These are phyloP conservation scores for Pristionchus japonicus DNA, from an alignment of 2,888 invertebrate species.

Conservation along the genomic window DNA sequence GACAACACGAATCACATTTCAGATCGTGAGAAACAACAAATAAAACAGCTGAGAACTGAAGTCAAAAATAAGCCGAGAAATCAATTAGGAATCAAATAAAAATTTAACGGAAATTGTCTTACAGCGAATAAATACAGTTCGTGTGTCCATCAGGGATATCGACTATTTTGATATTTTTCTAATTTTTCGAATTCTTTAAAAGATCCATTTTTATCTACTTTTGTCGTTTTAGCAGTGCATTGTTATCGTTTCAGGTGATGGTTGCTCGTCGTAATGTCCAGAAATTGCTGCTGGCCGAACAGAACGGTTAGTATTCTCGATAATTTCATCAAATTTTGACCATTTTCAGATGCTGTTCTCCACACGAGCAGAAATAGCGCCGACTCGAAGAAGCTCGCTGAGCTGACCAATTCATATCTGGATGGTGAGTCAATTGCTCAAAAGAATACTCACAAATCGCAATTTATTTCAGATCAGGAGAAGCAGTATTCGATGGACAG, in stretches of 20 bases:
- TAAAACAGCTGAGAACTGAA: background rate
- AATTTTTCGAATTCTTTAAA: background rate
- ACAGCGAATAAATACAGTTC: background rate
- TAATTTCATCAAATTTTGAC: background rate
- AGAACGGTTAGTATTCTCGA: background rate
- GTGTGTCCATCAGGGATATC: no score
- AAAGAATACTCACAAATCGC: no score
- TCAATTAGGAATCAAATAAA: background rate
- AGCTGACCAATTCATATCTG: background rate
- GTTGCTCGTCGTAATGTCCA: background rate
- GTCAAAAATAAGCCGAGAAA: background rate
- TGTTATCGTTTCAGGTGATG: background rate
- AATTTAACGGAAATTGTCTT: background rate
- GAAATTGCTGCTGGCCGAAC: background rate
- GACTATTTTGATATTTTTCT: background rate
- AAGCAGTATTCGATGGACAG: background rate
- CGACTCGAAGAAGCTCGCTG: background rate
- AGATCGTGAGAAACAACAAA: background rate
- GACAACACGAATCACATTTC: background rate
- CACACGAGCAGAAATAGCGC: background rate
- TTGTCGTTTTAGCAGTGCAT: background rate
- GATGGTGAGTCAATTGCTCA: background rate
- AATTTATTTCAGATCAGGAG: slow-evolving; percentile 8
- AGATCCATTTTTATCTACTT: background rate
- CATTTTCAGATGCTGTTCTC: background rate